Evolutionary conservation across 2,113 vertebrate species (phyloP).

Genomic region (Takifugu bimaculatus): DNA sequence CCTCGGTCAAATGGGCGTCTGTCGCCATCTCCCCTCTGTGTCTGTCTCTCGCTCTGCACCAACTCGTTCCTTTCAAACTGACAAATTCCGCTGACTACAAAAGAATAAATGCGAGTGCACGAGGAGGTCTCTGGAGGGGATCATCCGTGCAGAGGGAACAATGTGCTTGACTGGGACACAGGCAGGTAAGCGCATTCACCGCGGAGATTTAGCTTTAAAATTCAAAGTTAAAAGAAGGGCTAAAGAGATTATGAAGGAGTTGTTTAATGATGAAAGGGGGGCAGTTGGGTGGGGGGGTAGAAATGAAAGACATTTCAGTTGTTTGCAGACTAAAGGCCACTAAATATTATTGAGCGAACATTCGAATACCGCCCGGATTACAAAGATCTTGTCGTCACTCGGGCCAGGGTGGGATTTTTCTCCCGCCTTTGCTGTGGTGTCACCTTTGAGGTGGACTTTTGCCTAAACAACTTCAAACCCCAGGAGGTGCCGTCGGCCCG

Average conservation of each 20-base stretch:
- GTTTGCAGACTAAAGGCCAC: too few species aligned
- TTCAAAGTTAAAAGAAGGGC: not conserved
- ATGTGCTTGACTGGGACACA: conserved; percentile 44
- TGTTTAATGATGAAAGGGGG: too few species aligned
- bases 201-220: conserved; percentile 29
- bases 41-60: conserved; percentile 64
- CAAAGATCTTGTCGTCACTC: not conserved
- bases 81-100: conserved; percentile 67
- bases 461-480: conserved; percentile 36
- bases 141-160: conserved; percentile 48
- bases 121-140: conserved; percentile 53
- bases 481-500: conserved; percentile 36
- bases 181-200: conserved; percentile 37
- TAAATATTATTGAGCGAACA: too few species aligned
- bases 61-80: conserved; percentile 60
- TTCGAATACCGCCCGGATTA: too few species aligned
- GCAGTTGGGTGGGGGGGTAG: too few species aligned
- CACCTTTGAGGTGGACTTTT: conserved; percentile 19
- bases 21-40: conserved; percentile 67
- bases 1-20: conserved; percentile 85
- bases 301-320: too few species aligned
- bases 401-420: conserved; percentile 3
- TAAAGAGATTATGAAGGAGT: not conserved
- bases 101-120: conserved; percentile 60
- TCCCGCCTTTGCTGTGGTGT: conserved; percentile 27